phyloP scores from a whole-genome alignment of 2,888 invertebrate genomes.

The Cyrtodaria siliqua region DNA sequence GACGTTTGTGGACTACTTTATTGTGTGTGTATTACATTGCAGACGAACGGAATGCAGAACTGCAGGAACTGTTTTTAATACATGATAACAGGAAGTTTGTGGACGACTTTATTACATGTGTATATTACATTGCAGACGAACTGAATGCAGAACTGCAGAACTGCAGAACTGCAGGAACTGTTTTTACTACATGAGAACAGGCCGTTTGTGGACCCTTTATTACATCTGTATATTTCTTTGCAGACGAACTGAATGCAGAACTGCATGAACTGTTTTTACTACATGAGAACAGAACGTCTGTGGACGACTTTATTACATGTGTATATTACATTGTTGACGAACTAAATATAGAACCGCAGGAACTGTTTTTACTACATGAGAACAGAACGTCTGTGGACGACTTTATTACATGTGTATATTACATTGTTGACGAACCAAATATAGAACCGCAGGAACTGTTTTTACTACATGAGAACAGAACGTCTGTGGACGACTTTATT shows the following conservation, averaged over 20 bases:
- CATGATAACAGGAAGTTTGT: constrained; percentile 74
- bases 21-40: too few relatives aligned
- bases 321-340: constrained; percentile 42
- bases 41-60: constrained; percentile 25
- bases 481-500: constrained; percentile 78
- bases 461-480: constrained; percentile 68
- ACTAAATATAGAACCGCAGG: constrained; percentile 46
- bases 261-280: constrained; percentile 62
- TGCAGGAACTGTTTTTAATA: constrained; percentile 63
- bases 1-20: constrained; percentile 75
- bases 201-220: constrained; percentile 74
- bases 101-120: too few relatives aligned
- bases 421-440: too few relatives aligned
- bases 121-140: too few relatives aligned
- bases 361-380: constrained; percentile 67
- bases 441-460: constrained; percentile 56
- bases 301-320: constrained; percentile 79
- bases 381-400: constrained; percentile 76
- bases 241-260: constrained; percentile 27
- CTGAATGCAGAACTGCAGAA: constrained; percentile 33
- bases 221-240: too few relatives aligned
- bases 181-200: constrained; percentile 69
- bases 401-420: constrained; percentile 74
- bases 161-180: constrained; percentile 51
- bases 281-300: constrained; percentile 73